Evolutionary conservation across 2,797 vertebrate genomes (phyloP), one percentile per base, ranked within the genome.

Genomic region (Caiman crocodilus): DNA sequence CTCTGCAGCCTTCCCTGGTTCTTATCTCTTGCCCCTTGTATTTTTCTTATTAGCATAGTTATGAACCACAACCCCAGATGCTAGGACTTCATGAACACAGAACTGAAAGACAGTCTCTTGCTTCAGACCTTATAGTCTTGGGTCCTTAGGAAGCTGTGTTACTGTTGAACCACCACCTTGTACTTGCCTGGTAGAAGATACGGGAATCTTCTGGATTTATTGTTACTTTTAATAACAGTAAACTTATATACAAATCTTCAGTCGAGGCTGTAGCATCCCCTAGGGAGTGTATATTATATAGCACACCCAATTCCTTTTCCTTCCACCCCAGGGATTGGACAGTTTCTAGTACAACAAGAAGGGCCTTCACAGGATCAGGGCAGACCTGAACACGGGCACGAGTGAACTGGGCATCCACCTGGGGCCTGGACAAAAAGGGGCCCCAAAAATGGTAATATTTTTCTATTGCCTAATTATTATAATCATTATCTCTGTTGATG

Each of bases 141-240:
- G 30, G 30, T 82, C 11, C 74, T 50, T 61, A 28, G 5, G 61
- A 67, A 11, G 5, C 16, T 6, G 0, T 65, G 71, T 18, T 11
- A 50, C 13, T 0, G 0, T 8, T 2, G 5, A 71, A 17, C 60
- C 73, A 21, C 26, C 60, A 5, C 7, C 58, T 14, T 71, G 63
- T 0, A 0, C 3, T 57, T n/a, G 8, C 18, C 4, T 0, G 1
- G 25, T 35, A 25, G 76, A 60, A 80, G 28, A 82, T 32, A 61
- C 42, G 11, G 1, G 60, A 14, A 65, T n/a, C 5, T 18, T 3
- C 6, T 42, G 8, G 32, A 6, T 69, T 60, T 0, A 56, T 0
- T 67, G 28, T 5, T 73, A 28, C 26, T 75, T 79, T 12, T 32
- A 77, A 25, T 58, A 42, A 42, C 4, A 63, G 35, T 75, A 82